Evolutionary conservation across 2,113 vertebrate genomes (phyloP).

Genomic region (Chaetops frenatus): DNA sequence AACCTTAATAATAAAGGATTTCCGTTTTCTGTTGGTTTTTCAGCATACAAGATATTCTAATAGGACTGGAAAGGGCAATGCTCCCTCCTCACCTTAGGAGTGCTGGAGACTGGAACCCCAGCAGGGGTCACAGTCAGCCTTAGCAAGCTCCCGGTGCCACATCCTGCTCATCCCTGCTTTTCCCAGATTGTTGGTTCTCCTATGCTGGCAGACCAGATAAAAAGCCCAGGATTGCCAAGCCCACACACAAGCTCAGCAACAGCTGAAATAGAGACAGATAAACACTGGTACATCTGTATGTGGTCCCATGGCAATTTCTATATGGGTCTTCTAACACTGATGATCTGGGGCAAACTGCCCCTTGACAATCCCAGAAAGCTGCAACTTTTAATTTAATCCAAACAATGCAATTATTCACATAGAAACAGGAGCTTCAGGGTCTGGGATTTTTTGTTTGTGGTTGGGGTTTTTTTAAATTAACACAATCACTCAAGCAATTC

Average conservation of each 20-base stretch:
- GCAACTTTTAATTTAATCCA: background rate
- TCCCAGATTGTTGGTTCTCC: background rate
- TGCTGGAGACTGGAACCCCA: background rate
- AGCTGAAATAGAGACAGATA: background rate
- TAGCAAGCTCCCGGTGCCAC: rapidly evolving
- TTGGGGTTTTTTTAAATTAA: background rate
- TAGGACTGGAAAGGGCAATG: background rate
- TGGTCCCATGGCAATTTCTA: background rate
- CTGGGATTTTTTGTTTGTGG: background rate
- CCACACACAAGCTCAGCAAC: background rate
- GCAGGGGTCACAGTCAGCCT: background rate
- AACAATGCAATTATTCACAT: background rate
- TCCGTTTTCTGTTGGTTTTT: background rate
- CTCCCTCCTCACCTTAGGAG: background rate
- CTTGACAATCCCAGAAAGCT: background rate
- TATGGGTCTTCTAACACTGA: background rate
- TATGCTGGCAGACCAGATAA: background rate
- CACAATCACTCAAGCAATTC: background rate
- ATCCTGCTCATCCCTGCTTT: background rate
- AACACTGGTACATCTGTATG: background rate
- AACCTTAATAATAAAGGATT: background rate
- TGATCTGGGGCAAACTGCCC: background rate
- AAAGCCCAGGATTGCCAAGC: background rate
- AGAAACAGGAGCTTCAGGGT: background rate
- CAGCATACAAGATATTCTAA: background rate